Conservation (phyloP, 1,140 invertebrate genomes). For the Belonocnema kinseyi region DNA sequence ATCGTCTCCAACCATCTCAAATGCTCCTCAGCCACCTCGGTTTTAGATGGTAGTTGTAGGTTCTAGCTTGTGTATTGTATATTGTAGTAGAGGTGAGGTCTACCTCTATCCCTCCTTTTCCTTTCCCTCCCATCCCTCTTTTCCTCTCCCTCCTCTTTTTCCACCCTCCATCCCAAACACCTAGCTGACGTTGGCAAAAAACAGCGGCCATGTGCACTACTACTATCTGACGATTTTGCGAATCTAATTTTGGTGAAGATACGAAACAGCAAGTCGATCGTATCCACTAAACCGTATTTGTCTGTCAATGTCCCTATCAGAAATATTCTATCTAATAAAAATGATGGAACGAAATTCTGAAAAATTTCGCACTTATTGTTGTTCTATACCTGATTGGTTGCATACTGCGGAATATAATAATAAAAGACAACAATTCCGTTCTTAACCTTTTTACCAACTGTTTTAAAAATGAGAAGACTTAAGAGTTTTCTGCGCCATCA, state of each 20-base stretch:
- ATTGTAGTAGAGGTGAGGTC: background rate
- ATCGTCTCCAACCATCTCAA: slow-evolving; percentile 70
- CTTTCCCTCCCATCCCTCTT: slow-evolving; percentile 46
- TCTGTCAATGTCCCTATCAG: background rate
- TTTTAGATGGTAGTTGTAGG: slow-evolving; percentile 40
- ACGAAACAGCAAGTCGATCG: slow-evolving; percentile 20
- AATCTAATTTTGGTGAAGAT: slow-evolving; percentile 59
- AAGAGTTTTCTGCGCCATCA: no score
- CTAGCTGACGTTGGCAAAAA: slow-evolving; percentile 64
- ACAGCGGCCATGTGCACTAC: slow-evolving; percentile 51
- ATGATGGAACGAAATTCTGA: no score
- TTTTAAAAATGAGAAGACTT: no score
- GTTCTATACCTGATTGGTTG: no score
- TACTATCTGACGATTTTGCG: slow-evolving; percentile 59
- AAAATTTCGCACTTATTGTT: no score
- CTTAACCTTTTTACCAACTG: no score
- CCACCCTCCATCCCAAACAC: slow-evolving; percentile 38
- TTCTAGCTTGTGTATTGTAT: no score
- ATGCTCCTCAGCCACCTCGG: slow-evolving; percentile 46
- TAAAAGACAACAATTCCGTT: no score
- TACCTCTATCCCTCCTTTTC: slow-evolving; percentile 32
- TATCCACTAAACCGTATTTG: background rate
- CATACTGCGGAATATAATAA: no score
- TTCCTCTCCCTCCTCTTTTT: slow-evolving; percentile 46
- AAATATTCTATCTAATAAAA: no score